phyloP scores from a whole-genome alignment of 2,797 vertebrate species.

The Tragelaphus oryx region DNA sequence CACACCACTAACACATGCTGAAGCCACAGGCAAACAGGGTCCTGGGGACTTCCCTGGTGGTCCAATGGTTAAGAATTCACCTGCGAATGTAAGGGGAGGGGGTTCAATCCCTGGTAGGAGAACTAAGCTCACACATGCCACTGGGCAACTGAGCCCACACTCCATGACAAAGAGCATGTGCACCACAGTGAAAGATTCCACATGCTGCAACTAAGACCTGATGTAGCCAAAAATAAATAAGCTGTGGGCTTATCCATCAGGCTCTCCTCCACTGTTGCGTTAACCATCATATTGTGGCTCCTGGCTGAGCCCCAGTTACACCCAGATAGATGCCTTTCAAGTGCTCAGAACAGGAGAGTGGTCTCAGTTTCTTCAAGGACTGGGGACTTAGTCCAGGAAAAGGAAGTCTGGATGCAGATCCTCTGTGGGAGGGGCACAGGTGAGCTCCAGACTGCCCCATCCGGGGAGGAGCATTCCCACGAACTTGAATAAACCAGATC shows the following conservation, averaged over 20 bases:
- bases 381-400: fast-evolving
- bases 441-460: not conserved
- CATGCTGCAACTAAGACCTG: not conserved
- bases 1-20: not conserved
- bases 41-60: not conserved
- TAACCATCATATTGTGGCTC: not conserved
- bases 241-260: not conserved
- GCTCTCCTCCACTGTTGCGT: not conserved
- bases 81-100: not conserved
- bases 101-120: not conserved
- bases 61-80: not conserved
- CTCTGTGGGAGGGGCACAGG: fast-evolving
- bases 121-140: not conserved
- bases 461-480: not conserved
- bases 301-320: not conserved
- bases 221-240: not conserved
- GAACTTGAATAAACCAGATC: not conserved
- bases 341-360: not conserved
- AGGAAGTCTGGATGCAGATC: not conserved
- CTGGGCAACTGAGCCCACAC: not conserved
- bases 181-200: not conserved
- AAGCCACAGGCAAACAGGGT: not conserved
- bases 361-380: not conserved
- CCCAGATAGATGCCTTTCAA: not conserved
- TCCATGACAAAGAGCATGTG: not conserved